These are phyloP conservation scores for Sarcophaga caerulescens DNA, from an alignment of 2,888 invertebrate genomes.

Conservation along the genomic window DNA sequence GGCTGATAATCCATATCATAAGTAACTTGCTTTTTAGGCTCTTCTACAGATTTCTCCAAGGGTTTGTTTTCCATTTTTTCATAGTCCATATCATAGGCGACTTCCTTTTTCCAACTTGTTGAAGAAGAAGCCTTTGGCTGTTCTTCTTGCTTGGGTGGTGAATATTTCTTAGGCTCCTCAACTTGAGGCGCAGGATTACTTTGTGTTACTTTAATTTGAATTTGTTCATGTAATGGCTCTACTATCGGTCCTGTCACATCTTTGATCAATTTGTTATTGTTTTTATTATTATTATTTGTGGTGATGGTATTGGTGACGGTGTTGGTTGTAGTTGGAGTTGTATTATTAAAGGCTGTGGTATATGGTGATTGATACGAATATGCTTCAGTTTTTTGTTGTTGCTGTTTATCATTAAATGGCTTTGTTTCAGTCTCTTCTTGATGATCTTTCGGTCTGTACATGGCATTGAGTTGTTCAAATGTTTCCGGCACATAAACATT, in stretches of 20 bases:
- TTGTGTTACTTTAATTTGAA: neutral
- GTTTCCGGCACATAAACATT: conserved; percentile 76
- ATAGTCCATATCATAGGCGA: conserved; percentile 53
- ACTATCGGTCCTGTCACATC: neutral
- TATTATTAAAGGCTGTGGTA: conserved; percentile 34
- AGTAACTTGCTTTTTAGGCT: conserved; percentile 57
- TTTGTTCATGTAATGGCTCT: conserved; percentile 22
- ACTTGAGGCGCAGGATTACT: conserved; percentile 38
- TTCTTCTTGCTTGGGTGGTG: conserved; percentile 23
- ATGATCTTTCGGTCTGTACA: conserved; percentile 73
- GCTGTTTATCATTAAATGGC: conserved; percentile 4
- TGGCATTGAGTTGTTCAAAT: conserved; percentile 78
- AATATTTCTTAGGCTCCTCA: conserved; percentile 11
- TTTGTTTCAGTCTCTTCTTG: conserved; percentile 67
- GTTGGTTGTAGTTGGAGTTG: conserved; percentile 15
- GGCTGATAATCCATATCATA: conserved; percentile 70
- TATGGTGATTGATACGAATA: conserved; percentile 50
- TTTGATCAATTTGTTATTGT: neutral
- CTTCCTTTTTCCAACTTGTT: conserved; percentile 1
- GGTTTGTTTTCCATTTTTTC: neutral
- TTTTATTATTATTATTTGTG: conserved; percentile 24
- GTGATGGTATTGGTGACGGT: neutral
- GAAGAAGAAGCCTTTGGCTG: neutral
- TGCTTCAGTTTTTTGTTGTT: conserved; percentile 18
- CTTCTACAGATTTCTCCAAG: conserved; percentile 8